Evolutionary conservation across 2,888 invertebrate genomes (phyloP), one percentile per base, ranked within the genome.

Genomic region (Stramonita haemastoma): DNA sequence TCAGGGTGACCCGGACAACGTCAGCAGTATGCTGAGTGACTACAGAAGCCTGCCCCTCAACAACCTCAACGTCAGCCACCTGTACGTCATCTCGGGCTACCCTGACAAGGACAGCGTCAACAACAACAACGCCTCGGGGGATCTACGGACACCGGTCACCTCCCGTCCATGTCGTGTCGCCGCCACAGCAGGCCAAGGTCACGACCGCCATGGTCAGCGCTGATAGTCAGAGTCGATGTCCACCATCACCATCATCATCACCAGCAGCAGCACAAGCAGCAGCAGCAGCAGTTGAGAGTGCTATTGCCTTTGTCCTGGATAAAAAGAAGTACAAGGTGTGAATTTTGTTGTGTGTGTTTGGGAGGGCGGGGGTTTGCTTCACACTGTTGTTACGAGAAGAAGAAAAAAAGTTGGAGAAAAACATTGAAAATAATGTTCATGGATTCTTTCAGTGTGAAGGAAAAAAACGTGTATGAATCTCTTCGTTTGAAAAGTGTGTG

Each of bases 11-110:
- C 0, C 29, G 17, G 13, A 22, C 17, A 29, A 22, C 32, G 60
- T 34, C 86, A 29, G 32, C 6, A 29, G 86, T 29, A 5, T 19
- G 29, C 19, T 56, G 29, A 32, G 32, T 22, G 60, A 86, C 19
- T 66, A 66, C 86, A 29, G 5, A 56, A 11, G 46, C 32, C 73
- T 87, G 36, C 87, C 70, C n/a, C 46, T 70, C 36, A 87, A 29
- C 87, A 87, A 87, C 87, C 36, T 87, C 70, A 87, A 87, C 46
- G 8, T 29, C 46, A 87, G 73, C 36, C 87, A 46, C 26, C 34
- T 60, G 1, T 73, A 46, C 73, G 73, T 73, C 46, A 34, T 73
- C 4, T 70, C 46, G 15, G 73, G 87, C 8, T 32, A 70, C 26
- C 86, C 36, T 0, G 70, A 66, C 66, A 86, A 86, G 34, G 86